Evolutionary conservation across 2,113 vertebrate genomes (phyloP).

Genomic region (Eleginops maclovinus): DNA sequence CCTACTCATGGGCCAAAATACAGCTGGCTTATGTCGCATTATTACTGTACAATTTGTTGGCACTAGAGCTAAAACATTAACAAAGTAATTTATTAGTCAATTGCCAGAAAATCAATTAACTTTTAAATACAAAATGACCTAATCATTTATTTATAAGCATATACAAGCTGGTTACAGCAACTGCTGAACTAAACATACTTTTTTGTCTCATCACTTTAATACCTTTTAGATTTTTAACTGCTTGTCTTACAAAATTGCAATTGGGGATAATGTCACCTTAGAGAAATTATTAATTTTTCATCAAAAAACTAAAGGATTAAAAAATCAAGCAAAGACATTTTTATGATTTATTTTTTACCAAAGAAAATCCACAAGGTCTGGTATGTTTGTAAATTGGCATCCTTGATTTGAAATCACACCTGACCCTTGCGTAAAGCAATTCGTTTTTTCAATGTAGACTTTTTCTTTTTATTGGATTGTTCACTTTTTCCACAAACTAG

Average conservation of each 20-base stretch:
- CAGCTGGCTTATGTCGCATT: constrained; percentile 32
- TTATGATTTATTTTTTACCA: constrained; percentile 2
- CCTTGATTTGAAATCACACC: constrained; percentile 23
- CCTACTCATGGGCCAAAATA: constrained; percentile 10
- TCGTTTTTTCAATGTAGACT: constrained; percentile 15
- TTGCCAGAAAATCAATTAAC: not conserved
- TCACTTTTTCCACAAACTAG: constrained; percentile 36
- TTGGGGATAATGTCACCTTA: not conserved
- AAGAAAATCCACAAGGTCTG: constrained; percentile 11
- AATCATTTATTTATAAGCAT: too few relatives aligned
- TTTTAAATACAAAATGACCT: too few relatives aligned
- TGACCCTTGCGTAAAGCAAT: constrained; percentile 44
- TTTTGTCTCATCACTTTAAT: not conserved
- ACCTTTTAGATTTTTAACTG: not conserved
- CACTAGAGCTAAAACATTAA: not conserved
- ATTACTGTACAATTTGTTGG: constrained; percentile 29
- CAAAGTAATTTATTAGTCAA: not conserved
- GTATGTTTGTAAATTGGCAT: constrained; percentile 26
- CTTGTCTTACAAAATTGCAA: too few relatives aligned
- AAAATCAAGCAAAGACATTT: not conserved
- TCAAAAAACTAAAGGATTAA: not conserved
- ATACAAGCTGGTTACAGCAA: not conserved
- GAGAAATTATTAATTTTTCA: not conserved
- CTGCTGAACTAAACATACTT: not conserved
- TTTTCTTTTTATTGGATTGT: constrained; percentile 20